A percentile compares a stretch with the other conserved stretches of the same genome.
These are phyloP conservation scores for Clistopyga incitator DNA, from an alignment of 2,888 invertebrate species.

Conservation along the genomic window DNA sequence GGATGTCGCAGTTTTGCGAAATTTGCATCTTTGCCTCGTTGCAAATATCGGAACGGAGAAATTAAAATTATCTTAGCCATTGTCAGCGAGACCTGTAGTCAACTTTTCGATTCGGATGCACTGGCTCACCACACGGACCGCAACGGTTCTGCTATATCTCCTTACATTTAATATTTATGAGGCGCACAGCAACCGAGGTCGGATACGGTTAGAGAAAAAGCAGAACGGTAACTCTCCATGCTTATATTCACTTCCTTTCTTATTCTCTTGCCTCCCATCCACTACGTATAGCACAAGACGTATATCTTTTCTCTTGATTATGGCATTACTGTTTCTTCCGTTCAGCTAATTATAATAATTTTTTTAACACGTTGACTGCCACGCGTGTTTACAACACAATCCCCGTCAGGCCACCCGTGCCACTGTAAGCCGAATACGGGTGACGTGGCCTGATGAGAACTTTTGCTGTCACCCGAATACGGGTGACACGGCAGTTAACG, in stretches of 20 bases:
- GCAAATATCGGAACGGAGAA: constrained; percentile 26
- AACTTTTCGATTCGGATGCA: constrained; percentile 24
- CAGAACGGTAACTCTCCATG: constrained; percentile 20
- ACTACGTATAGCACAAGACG: neutral
- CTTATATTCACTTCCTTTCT: constrained; percentile 27
- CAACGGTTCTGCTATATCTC: constrained; percentile 27
- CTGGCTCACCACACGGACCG: constrained; percentile 16
- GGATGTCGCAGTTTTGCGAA: neutral
- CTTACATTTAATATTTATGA: constrained; percentile 38
- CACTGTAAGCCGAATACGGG: no score
- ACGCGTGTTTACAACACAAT: no score
- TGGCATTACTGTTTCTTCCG: neutral
- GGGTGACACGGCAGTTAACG: no score
- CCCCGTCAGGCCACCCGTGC: no score
- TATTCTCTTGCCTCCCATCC: constrained; percentile 23
- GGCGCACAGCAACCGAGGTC: constrained; percentile 11
- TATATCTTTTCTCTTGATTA: constrained; percentile 8
- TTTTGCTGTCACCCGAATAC: no score
- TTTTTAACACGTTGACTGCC: no score
- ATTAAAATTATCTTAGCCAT: constrained; percentile 44
- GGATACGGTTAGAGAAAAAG: constrained; percentile 29
- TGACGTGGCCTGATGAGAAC: no score
- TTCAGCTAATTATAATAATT: constrained; percentile 6
- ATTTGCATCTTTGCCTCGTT: constrained; percentile 9
- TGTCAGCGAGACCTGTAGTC: constrained; percentile 27